These are phyloP conservation scores for Aphidius ervi DNA, from an alignment of 1,140 invertebrate genomes.

Conservation along the genomic window DNA sequence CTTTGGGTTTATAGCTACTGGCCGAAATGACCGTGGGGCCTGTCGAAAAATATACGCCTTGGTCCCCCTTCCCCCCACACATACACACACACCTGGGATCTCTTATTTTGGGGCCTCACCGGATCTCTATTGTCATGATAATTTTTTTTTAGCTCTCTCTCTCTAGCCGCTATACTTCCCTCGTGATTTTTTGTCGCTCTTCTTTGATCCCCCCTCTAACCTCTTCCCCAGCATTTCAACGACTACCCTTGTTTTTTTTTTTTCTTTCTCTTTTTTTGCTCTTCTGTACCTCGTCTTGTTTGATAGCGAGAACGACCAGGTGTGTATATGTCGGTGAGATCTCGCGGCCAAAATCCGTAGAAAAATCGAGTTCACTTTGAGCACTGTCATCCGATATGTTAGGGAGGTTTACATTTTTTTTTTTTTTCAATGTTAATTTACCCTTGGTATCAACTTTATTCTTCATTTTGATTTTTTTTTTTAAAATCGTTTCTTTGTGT, in stretches of 20 bases:
- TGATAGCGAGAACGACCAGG: background rate
- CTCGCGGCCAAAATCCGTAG: constrained; percentile 1
- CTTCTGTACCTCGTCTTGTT: too few relatives aligned
- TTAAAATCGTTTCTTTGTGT: background rate
- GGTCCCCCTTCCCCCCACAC: constrained; percentile 36
- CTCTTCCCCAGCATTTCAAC: background rate
- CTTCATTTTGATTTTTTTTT: constrained; percentile 5
- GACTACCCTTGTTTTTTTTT: background rate
- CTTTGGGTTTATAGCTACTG: constrained; percentile 34
- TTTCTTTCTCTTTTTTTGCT: background rate
- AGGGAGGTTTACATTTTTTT: background rate
- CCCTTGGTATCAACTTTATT: background rate
- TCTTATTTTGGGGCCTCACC: constrained; percentile 31
- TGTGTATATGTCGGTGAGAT: constrained; percentile 6
- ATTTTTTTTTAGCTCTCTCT: background rate
- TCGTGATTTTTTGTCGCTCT: background rate
- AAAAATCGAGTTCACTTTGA: constrained; percentile 7
- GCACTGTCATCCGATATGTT: constrained; percentile 1
- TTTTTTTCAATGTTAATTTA: constrained; percentile 3
- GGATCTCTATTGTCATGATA: constrained; percentile 22
- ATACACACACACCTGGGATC: constrained; percentile 46
- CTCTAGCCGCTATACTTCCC: background rate
- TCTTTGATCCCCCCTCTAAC: constrained; percentile 17
- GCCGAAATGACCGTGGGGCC: constrained; percentile 24
- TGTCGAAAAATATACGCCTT: constrained; percentile 25